Percentiles rank a stretch among this genome's conserved stretches.
phyloP scores from a whole-genome alignment of 2,797 vertebrate genomes.

The Rousettus madagascariensis region DNA sequence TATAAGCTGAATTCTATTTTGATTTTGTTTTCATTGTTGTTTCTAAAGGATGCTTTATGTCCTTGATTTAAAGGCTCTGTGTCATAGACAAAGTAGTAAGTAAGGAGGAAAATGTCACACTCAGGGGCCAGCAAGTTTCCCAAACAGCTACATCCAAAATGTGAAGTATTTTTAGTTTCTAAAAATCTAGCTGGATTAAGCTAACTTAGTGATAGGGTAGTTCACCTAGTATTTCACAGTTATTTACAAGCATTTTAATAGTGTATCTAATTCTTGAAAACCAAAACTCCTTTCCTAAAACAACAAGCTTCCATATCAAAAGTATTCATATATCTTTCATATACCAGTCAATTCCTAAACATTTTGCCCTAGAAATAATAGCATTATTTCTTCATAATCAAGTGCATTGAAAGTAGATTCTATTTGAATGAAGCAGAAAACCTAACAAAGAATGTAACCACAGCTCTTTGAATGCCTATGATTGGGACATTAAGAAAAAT shows the following conservation, averaged over 20 bases:
- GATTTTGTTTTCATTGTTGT: neutral
- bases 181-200: neutral
- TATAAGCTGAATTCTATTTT: neutral
- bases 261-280: conserved; percentile 33
- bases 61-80: neutral
- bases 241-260: conserved; percentile 5
- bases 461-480: neutral
- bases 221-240: neutral
- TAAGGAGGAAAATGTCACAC: neutral
- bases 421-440: conserved; percentile 5
- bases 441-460: neutral
- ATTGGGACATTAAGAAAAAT: neutral
- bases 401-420: neutral
- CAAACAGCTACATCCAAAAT: neutral
- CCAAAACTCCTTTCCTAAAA: neutral
- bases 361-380: neutral
- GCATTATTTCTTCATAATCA: neutral
- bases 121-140: neutral
- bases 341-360: conserved; percentile 5
- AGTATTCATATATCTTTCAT: neutral
- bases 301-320: neutral
- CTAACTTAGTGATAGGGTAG: fast-evolving
- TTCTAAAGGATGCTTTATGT: neutral
- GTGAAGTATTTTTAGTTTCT: neutral
- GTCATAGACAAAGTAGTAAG: neutral